These are phyloP conservation scores for Zapus hudsonius DNA, from an alignment of 2,113 vertebrate genomes.

Conservation along the genomic window DNA sequence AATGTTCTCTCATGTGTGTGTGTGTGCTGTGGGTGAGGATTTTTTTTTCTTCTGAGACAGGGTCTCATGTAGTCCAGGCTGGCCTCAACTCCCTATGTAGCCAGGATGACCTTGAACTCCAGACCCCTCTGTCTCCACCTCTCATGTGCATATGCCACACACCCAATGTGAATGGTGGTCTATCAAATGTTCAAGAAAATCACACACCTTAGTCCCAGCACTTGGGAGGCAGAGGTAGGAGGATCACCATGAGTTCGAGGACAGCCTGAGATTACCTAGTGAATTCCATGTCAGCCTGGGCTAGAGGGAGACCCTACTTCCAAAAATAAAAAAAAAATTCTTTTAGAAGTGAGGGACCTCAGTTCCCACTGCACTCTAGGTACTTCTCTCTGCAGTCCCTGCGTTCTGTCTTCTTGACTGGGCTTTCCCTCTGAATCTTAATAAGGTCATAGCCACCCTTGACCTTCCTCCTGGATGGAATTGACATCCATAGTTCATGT, in stretches of 20 bases:
- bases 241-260: no score
- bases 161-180: background rate
- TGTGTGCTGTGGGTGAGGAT: no score
- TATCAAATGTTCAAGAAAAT: background rate
- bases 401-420: background rate
- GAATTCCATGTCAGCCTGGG: no score
- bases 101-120: background rate
- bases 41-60: background rate
- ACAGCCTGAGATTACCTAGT: no score
- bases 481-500: background rate
- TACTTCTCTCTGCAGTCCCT: background rate
- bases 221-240: no score
- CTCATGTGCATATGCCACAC: background rate
- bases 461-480: background rate
- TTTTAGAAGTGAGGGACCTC: background rate
- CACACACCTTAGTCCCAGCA: no score
- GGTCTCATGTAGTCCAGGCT: background rate
- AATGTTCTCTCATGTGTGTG: no score
- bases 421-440: background rate
- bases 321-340: no score
- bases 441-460: background rate
- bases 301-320: no score
- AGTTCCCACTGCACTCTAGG: background rate
- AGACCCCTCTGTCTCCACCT: background rate
- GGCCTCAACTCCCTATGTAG: background rate